phyloP scores from a whole-genome alignment of 2,888 invertebrate species.

The Amblyjoppa proteus region DNA sequence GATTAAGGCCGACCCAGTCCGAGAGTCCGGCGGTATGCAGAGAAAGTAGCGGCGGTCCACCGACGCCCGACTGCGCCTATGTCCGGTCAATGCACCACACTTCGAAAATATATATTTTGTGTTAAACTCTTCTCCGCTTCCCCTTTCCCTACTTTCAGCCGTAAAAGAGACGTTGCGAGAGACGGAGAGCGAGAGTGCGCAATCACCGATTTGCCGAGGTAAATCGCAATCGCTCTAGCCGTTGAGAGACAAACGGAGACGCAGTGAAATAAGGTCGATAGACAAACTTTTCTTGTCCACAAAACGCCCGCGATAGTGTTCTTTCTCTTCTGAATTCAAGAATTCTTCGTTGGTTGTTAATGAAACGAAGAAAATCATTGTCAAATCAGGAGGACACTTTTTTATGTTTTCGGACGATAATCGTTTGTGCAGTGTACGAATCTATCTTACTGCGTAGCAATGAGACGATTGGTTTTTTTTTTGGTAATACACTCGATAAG shows the following conservation, averaged over 20 bases:
- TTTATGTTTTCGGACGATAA: too few relatives aligned
- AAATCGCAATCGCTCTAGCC: neutral
- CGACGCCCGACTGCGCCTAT: conserved; percentile 69
- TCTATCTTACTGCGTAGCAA: too few relatives aligned
- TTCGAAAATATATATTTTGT: conserved; percentile 55
- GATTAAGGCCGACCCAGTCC: conserved; percentile 78
- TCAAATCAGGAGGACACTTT: too few relatives aligned
- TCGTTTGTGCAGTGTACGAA: too few relatives aligned
- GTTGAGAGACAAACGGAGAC: neutral
- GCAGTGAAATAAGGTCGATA: too few relatives aligned
- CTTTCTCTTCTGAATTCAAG: too few relatives aligned
- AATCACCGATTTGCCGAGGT: conserved; percentile 44
- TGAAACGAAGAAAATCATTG: too few relatives aligned
- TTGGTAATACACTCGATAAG: neutral
- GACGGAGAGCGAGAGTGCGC: conserved; percentile 4
- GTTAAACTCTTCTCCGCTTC: conserved; percentile 58
- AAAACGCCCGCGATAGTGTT: neutral
- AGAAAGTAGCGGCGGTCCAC: conserved; percentile 77
- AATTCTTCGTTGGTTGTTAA: too few relatives aligned
- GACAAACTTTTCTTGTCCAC: neutral
- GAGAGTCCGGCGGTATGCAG: conserved; percentile 74
- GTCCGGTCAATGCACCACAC: conserved; percentile 76
- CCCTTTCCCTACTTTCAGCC: conserved; percentile 42
- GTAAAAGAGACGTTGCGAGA: conserved; percentile 29
- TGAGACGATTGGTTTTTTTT: too few relatives aligned